Evolutionary conservation across 1,140 invertebrate genomes (phyloP).

Genomic region (Hydropsyche tenuis): DNA sequence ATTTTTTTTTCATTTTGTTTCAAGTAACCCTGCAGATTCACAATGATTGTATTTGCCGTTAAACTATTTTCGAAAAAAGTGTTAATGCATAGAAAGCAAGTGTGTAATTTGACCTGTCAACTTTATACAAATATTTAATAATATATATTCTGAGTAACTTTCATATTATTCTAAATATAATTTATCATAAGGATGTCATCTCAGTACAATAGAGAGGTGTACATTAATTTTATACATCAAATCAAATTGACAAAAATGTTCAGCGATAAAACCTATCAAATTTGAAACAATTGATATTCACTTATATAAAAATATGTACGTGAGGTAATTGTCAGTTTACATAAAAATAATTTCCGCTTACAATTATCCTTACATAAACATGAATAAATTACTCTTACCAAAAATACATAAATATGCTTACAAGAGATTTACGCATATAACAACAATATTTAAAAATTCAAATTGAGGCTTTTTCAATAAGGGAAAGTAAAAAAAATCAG

Average conservation of each 20-base stretch:
- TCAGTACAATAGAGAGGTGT: not conserved
- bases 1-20: no score
- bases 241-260: not conserved
- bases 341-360: constrained; percentile 37
- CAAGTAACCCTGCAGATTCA: constrained; percentile 11
- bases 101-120: no score
- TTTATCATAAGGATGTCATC: not conserved
- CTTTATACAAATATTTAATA: no score
- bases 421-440: constrained; percentile 37
- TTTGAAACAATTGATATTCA: not conserved
- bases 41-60: constrained; percentile 4
- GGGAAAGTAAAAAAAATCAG: no score
- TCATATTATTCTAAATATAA: not conserved
- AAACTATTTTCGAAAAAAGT: no score
- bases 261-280: not conserved
- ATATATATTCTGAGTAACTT: no score
- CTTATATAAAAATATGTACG: constrained; percentile 36
- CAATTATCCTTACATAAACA: constrained; percentile 24
- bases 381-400: constrained; percentile 34
- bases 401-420: constrained; percentile 29
- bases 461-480: constrained; percentile 7
- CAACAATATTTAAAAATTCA: constrained; percentile 31
- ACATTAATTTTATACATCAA: not conserved
- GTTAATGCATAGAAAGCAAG: no score
- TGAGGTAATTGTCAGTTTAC: constrained; percentile 35